Evolutionary conservation across 2,888 invertebrate species (phyloP), one percentile per base, ranked within the genome.

Genomic region (Ptilodon capucinus): DNA sequence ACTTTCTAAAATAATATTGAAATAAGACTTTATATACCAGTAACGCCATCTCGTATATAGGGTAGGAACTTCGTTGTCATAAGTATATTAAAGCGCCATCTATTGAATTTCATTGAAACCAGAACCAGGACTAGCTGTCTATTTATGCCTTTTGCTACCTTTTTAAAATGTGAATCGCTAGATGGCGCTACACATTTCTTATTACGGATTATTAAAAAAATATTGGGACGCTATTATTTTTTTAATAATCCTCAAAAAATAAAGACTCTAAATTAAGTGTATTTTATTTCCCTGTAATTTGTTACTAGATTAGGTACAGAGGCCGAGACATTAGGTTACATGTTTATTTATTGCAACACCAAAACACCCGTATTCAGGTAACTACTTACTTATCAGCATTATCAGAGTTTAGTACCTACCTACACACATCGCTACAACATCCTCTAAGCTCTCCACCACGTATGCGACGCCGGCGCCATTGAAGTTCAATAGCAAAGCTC

Each of bases 401-500:
- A n/a, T n/a, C n/a, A n/a, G n/a, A n/a, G n/a, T n/a, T n/a, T n/a
- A n/a, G n/a, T n/a, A n/a, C n/a, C n/a, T n/a, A n/a, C n/a, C n/a
- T n/a, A n/a, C 48, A 21, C 35, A 51, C 16, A 21, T 30, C 41
- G 56, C 60, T 64, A 63, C 28, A 52, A 41, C 53, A 62, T 62
- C 58, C 46, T 45, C 9, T 35, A 46, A 45, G 52, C 50, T 19
- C 35, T 41, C 46, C 51, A 50, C 52, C 38, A 40, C 21, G 42
- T 57, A 66, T 65, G 59, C 55, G 61, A 60, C 44, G 46, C 40
- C 36, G 35, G 59, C 44, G 46, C 40, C 36, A 32, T 21, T 45
- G 42, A 52, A 59, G 69, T 72, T 77, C 79, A 78, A 80, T 79
- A 68, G 64, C 50, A 40, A 54, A 57, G 54, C 54, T 64, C 68